Base-by-base conservation (phyloP, 2,888 invertebrate genomes). In the Andrena bicolor region DNA sequence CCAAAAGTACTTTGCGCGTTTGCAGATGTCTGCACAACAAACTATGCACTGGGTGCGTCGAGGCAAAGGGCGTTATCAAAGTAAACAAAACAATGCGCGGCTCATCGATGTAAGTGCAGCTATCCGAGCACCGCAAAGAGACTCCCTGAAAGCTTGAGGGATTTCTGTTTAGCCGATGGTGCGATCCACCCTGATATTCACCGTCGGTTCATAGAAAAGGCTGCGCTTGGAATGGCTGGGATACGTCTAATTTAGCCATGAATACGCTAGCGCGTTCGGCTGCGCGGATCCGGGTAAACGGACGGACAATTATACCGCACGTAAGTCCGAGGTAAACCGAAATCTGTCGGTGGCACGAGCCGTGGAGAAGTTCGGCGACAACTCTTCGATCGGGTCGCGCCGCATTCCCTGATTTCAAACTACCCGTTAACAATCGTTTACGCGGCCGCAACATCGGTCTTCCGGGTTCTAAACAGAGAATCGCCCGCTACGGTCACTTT, bases 291-390 rank as follows among this genome's bases (percentile, higher is more conserved):
- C 49, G 10, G 13, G n/a, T 72, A 75, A 77, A 78, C 78, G 53
- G 72, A 71, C 82, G 80, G 70, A 65, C 76, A 86, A 87, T 87
- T 87, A 86, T 75, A 73, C 53, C 78, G 76, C 70, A 68, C 78
- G 88, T 86, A 87, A 87, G 86, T 88, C 86, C 66, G 86, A 75
- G 85, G 82, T 86, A 76, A 86, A 88, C 87, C 86, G 70, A 86
- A 88, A 86, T 88, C 86, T 77, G 82, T 76, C 58, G 65, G 79
- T 63, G 61, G 49, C 84, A 70, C 61, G 77, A 80, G 80, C 81
- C 77, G 70, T 61, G 65, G 75, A 56, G 79, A 82, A 82, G 84
- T 82, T 84, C 53, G 75, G 58, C 63, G 85, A 81, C 82, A 76
- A 76, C 77, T 73, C 64, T 77, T 76, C 78, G 83, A 68, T 69